Base-by-base conservation (phyloP, 1,140 invertebrate genomes). In the Elysia chlorotica region DNA sequence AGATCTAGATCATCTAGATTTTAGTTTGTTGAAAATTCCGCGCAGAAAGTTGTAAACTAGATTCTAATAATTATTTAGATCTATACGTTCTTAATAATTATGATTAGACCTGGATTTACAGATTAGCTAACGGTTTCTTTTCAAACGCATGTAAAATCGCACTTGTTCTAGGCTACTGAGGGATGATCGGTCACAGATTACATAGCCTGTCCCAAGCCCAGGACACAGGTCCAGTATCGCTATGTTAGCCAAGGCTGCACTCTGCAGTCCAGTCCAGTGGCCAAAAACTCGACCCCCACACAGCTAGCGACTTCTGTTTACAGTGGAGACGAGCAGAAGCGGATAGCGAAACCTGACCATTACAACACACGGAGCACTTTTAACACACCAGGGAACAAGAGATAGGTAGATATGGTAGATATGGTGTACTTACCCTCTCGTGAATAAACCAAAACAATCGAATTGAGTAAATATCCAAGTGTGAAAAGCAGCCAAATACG, bases 401-500 rank as follows among this genome's bases (percentile, higher is more conserved):
- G 14, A 59, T 6, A 6, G 56, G 6, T 59, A 6, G 25, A 28
- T 6, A 35, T 31, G 17, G 6, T 21, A 25, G 19, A n/a, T n/a
- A 41, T 1, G 2, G 37, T 2, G 41, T 56, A 68, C 66, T 68
- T 56, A 68, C 66, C 66, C n/a, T 68, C 66, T 28, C 48, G 25
- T 33, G 66, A 53, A 68, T 56, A 68, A 53, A 68, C 66, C 66
- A 56, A 6, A 56, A 56, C 41, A 56, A 56, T 2, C 25, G 48
- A 68, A 68, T 68, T 56, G 19, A 68, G 19, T 68, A 68, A 68
- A 68, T 56, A 68, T 68, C 66, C 66, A 68, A 68, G 2, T n/a
- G 33, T 33, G 33, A 68, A 36, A 1, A 48, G 66, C 53, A 31
- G 48, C 66, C 66, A 68, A 33, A 68, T 68, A 1, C 66, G 66